A percentile compares a stretch with the other conserved stretches of the same genome.
Conservation (phyloP, 2,888 invertebrate genomes). For the Agrotis clavis region DNA sequence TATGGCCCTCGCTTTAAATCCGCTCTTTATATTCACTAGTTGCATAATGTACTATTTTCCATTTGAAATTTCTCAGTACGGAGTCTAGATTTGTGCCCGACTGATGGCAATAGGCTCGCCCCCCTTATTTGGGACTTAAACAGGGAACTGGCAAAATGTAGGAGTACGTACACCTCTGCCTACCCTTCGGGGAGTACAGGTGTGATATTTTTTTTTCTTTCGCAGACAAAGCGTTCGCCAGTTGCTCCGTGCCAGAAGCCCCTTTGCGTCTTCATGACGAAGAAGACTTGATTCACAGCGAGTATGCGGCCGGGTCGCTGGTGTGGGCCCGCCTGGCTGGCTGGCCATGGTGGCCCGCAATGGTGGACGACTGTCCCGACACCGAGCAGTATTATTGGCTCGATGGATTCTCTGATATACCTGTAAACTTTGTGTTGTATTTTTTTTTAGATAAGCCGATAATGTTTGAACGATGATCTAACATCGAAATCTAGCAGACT, state of each 20-base stretch:
- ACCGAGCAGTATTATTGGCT: slow-evolving; percentile 91
- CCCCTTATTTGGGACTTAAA: too few relatives aligned
- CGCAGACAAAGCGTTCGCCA: slow-evolving; percentile 84
- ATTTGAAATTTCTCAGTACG: too few relatives aligned
- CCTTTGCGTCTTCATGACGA: slow-evolving; percentile 84
- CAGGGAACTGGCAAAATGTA: too few relatives aligned
- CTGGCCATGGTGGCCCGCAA: slow-evolving; percentile 94
- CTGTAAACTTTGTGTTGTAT: slow-evolving; percentile 75
- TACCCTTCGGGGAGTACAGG: too few relatives aligned
- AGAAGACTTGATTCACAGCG: slow-evolving; percentile 90
- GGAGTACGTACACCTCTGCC: too few relatives aligned
- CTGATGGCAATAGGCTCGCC: too few relatives aligned
- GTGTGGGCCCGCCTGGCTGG: slow-evolving; percentile 92
- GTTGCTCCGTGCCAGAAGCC: slow-evolving; percentile 89
- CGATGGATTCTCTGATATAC: slow-evolving; percentile 89
- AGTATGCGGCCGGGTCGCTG: slow-evolving; percentile 92
- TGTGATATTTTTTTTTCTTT: slow-evolving; percentile 2
- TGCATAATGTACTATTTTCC: too few relatives aligned
- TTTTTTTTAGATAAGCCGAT: background rate
- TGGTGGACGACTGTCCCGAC: slow-evolving; percentile 93
- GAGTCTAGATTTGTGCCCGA: too few relatives aligned
- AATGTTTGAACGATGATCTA: background rate
- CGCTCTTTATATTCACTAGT: too few relatives aligned
- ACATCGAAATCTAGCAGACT: background rate
- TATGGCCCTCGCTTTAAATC: too few relatives aligned